Conservation (phyloP, 2,797 vertebrate genomes). For the Clarias fuscus region DNA sequence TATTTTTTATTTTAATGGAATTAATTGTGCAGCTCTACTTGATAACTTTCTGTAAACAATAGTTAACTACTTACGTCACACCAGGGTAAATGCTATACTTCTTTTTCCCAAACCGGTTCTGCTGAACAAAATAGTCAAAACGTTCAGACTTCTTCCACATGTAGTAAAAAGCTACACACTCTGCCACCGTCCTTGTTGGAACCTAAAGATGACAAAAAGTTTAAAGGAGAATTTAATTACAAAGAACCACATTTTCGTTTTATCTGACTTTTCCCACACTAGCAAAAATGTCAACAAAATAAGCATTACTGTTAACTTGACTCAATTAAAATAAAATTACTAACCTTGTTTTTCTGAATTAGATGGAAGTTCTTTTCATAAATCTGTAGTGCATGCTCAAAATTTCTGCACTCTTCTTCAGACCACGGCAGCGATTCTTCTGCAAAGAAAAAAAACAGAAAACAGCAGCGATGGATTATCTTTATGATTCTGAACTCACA, state of each 20-base stretch:
- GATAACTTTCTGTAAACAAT: background rate
- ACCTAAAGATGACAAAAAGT: slow-evolving; percentile 72
- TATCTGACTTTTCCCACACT: background rate
- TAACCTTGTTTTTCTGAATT: slow-evolving; percentile 98
- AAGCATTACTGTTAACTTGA: background rate
- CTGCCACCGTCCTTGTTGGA: slow-evolving; percentile 89
- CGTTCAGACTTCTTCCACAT: slow-evolving; percentile 99
- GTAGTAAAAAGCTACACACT: slow-evolving; percentile 98
- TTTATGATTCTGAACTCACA: background rate
- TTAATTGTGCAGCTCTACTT: too few species aligned
- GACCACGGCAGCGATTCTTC: slow-evolving; percentile 92
- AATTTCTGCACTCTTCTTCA: slow-evolving; percentile 96
- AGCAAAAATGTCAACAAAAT: background rate
- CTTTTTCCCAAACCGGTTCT: slow-evolving; percentile 97
- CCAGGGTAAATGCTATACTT: slow-evolving; percentile 96
- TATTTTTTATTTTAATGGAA: too few species aligned
- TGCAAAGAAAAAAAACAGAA: slow-evolving; percentile 49
- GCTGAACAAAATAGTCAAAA: slow-evolving; percentile 95
- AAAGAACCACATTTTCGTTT: background rate
- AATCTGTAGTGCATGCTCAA: slow-evolving; percentile 94
- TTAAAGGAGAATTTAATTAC: background rate
- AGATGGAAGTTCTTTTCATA: slow-evolving; percentile 98
- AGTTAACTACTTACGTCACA: slow-evolving; percentile 89
- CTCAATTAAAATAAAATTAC: slow-evolving; percentile 25
- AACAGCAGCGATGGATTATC: background rate